Percentiles rank a stretch among this genome's conserved stretches.
Evolutionary conservation across 2,113 vertebrate genomes (phyloP).

Genomic region (Leucopsar rothschildi): DNA sequence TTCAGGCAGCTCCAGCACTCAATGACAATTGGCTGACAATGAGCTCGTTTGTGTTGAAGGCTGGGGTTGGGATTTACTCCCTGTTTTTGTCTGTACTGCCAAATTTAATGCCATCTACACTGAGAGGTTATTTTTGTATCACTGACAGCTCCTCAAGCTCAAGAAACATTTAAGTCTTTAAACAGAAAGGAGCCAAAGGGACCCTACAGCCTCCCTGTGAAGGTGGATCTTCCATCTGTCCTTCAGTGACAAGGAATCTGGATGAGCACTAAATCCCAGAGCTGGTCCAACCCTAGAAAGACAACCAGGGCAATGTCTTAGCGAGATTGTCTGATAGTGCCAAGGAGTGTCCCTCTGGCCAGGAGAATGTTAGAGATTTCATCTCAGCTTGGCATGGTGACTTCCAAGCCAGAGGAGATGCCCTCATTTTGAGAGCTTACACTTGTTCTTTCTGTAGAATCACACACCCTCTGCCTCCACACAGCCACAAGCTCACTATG

Average conservation of each 20-base stretch:
- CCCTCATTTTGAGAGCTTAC: not conserved
- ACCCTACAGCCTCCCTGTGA: not conserved
- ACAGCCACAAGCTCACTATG: not conserved
- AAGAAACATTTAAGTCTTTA: not conserved
- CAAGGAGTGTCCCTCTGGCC: not conserved
- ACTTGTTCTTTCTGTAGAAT: not conserved
- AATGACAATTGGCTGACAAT: accelerated
- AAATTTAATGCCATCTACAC: accelerated
- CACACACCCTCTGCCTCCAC: not conserved
- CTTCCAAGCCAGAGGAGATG: not conserved
- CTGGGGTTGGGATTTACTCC: not conserved
- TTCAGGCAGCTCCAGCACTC: not conserved
- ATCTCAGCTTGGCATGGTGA: not conserved
- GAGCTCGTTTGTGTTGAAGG: not conserved
- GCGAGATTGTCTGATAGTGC: accelerated
- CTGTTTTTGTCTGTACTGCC: not conserved
- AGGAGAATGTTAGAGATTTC: not conserved
- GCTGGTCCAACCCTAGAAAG: not conserved
- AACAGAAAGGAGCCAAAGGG: not conserved
- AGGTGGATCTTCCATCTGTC: not conserved
- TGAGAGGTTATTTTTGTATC: not conserved
- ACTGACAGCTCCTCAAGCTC: not conserved
- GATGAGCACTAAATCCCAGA: not conserved
- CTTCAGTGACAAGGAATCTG: not conserved
- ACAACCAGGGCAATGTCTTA: not conserved